Evolutionary conservation across 53 echinoderm and acorn worm species (phyloP).

Genomic region (Henricia sp.): DNA sequence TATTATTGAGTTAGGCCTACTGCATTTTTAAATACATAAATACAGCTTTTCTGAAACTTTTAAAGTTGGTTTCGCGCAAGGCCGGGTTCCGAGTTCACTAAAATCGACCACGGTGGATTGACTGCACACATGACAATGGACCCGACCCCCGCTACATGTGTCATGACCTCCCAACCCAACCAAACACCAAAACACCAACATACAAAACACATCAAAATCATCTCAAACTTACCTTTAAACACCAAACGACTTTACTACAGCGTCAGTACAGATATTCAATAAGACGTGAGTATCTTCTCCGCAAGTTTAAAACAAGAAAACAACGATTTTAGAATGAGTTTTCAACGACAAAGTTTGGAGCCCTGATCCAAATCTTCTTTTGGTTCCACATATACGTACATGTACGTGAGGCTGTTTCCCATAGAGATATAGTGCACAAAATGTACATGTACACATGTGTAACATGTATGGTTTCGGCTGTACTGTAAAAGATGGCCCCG

Average conservation of each 20-base stretch:
- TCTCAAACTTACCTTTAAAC: constrained; percentile 32
- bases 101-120: too few species aligned
- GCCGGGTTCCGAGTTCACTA: too few species aligned
- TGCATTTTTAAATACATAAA: too few species aligned
- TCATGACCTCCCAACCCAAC: not conserved
- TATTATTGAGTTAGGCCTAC: too few species aligned
- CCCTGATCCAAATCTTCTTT: not conserved
- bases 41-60: too few species aligned
- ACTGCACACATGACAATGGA: too few species aligned
- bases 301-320: not conserved
- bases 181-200: not conserved
- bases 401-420: too few species aligned
- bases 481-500: constrained; percentile 32
- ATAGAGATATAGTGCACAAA: too few species aligned
- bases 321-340: not conserved
- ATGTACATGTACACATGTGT: not conserved
- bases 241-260: not conserved
- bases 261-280: not conserved
- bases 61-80: too few species aligned
- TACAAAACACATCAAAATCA: not conserved
- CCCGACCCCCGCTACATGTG: too few species aligned
- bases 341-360: constrained; percentile 1
- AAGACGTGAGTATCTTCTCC: not conserved
- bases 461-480: too few species aligned
- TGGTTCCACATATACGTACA: not conserved